These are phyloP conservation scores for Apotomis capreana DNA, from an alignment of 2,888 invertebrate genomes.

Conservation along the genomic window DNA sequence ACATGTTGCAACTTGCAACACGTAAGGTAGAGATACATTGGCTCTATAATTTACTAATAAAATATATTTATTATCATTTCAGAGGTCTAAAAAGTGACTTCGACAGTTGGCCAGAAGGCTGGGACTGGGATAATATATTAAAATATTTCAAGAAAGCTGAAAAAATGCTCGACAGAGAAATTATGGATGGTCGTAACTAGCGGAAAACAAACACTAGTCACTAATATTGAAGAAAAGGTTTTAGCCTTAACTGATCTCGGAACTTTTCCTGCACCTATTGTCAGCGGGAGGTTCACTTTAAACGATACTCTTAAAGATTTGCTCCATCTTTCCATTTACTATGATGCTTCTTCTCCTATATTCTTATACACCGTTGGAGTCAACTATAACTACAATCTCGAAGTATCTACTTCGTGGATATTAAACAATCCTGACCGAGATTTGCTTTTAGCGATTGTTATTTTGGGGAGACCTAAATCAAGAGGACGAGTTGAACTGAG, in stretches of 20 bases:
- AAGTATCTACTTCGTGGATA: not conserved
- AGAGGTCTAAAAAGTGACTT: no score
- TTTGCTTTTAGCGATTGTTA: not conserved
- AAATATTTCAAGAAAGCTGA: not conserved
- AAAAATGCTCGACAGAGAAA: no score
- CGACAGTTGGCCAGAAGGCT: no score
- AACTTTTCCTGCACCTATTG: constrained; percentile 19
- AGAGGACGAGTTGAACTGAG: constrained; percentile 26
- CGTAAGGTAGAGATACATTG: no score
- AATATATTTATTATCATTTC: no score
- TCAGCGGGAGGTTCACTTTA: not conserved
- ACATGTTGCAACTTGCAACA: no score
- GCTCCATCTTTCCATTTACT: not conserved
- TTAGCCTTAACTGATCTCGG: constrained; percentile 5
- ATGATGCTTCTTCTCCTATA: constrained; percentile 16
- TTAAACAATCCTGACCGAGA: constrained; percentile 10
- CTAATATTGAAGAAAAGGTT: not conserved
- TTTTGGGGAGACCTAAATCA: constrained; percentile 21
- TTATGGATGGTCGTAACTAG: not conserved
- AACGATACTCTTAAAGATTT: not conserved
- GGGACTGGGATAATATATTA: no score
- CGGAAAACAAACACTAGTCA: not conserved
- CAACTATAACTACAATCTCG: constrained; percentile 20
- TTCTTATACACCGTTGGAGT: constrained; percentile 10
- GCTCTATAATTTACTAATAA: no score